Percentiles rank a stretch among this genome's conserved stretches.
Conservation (phyloP, 1,140 invertebrate species). For the Drosophila sucinea region DNA sequence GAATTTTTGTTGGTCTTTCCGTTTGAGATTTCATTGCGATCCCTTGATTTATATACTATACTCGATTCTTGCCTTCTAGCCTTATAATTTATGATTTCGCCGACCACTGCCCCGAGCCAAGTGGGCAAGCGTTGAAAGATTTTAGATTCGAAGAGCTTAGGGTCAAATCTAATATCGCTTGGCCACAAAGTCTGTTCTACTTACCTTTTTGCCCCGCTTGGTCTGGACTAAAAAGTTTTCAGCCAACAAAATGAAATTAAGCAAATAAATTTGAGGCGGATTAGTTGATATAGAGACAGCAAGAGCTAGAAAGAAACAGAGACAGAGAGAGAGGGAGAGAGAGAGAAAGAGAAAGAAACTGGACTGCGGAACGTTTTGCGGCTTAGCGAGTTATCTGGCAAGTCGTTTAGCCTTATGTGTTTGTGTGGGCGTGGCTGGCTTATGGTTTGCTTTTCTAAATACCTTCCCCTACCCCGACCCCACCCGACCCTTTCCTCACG, state of each 20-base stretch:
- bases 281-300: constrained; percentile 46
- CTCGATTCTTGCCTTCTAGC: not conserved
- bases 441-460: not conserved
- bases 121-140: not conserved
- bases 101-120: not conserved
- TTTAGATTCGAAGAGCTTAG: constrained; percentile 52
- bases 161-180: constrained; percentile 71
- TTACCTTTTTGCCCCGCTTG: constrained; percentile 12
- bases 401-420: constrained; percentile 49
- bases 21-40: not conserved
- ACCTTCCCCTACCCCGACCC: not conserved
- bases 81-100: not conserved
- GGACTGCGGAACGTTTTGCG: constrained; percentile 67
- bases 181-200: constrained; percentile 44
- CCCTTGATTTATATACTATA: not conserved
- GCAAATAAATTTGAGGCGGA: constrained; percentile 79
- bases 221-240: constrained; percentile 38
- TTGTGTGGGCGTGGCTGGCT: constrained; percentile 40
- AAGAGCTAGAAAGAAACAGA: not conserved
- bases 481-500: not conserved
- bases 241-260: constrained; percentile 78
- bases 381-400: constrained; percentile 74
- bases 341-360: constrained; percentile 13
- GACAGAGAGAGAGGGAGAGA: not conserved
- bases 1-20: too few species aligned